These are phyloP conservation scores for Echeneis naucrates DNA, from an alignment of 2,797 vertebrate species.

Conservation along the genomic window DNA sequence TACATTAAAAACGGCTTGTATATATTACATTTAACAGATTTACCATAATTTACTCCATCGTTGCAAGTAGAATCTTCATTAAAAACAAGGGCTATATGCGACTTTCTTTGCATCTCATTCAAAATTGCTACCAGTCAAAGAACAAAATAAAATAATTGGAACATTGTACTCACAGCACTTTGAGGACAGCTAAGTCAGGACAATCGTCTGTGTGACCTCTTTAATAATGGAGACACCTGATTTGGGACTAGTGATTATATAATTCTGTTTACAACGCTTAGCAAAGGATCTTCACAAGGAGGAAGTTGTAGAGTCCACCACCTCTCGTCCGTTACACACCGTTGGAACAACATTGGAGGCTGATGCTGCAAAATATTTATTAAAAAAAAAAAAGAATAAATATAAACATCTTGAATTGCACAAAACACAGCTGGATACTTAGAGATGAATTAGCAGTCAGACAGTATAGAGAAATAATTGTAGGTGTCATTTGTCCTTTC, in stretches of 20 bases:
- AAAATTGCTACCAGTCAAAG: constrained; percentile 81
- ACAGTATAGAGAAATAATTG: no score
- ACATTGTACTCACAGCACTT: constrained; percentile 86
- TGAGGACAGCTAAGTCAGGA: constrained; percentile 83
- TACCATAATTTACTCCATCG: constrained; percentile 82
- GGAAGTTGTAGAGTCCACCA: constrained; percentile 97
- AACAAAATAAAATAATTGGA: constrained; percentile 77
- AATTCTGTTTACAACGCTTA: constrained; percentile 74
- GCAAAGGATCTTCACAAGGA: constrained; percentile 89
- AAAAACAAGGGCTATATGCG: constrained; percentile 80
- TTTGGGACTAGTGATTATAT: constrained; percentile 80
- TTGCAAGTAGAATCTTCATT: constrained; percentile 81
- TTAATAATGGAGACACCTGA: constrained; percentile 80
- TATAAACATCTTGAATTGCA: constrained; percentile 4
- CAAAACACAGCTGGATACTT: constrained; percentile 7
- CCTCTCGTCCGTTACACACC: constrained; percentile 96
- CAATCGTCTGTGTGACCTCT: constrained; percentile 73
- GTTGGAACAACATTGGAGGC: constrained; percentile 93
- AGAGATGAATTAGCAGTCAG: no score
- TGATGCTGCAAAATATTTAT: constrained; percentile 83
- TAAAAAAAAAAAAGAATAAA: background rate
- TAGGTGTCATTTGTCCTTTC: no score
- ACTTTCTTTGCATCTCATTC: constrained; percentile 77
- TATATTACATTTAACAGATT: constrained; percentile 86
- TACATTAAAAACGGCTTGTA: constrained; percentile 86